phyloP scores from a whole-genome alignment of 2,888 invertebrate species.

The Melipona bicolor region DNA sequence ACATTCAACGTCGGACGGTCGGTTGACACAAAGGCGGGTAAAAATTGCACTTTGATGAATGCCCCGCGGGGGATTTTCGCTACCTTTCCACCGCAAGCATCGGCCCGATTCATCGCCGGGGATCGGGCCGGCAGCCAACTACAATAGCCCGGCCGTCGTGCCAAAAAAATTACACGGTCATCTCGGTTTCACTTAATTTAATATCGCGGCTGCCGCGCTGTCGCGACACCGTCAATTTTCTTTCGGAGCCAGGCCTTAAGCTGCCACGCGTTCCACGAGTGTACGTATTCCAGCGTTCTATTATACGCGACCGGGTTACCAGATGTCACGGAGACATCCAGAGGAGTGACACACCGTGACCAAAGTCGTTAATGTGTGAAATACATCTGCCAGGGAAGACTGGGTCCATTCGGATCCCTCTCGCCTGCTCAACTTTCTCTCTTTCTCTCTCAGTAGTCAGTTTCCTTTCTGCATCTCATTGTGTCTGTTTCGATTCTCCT shows the following conservation, averaged over 20 bases:
- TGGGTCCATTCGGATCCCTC: not conserved
- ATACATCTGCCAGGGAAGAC: slow-evolving; percentile 71
- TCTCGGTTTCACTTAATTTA: slow-evolving; percentile 78
- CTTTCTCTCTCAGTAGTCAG: not conserved
- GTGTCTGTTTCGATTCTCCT: not conserved
- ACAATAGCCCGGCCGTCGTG: slow-evolving; percentile 55
- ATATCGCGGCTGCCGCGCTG: slow-evolving; percentile 36
- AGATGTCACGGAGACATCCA: slow-evolving; percentile 73
- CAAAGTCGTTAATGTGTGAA: slow-evolving; percentile 77
- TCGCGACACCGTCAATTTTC: slow-evolving; percentile 68
- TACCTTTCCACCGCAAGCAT: slow-evolving; percentile 10
- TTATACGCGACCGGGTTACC: slow-evolving; percentile 69
- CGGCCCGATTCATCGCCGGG: slow-evolving; percentile 12
- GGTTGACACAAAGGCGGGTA: slow-evolving; percentile 61
- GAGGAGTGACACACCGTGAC: slow-evolving; percentile 75
- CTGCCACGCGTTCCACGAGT: slow-evolving; percentile 21
- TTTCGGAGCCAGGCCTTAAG: slow-evolving; percentile 50
- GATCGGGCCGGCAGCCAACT: slow-evolving; percentile 22
- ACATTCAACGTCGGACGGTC: slow-evolving; percentile 42
- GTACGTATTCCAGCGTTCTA: slow-evolving; percentile 63
- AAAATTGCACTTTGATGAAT: slow-evolving; percentile 68
- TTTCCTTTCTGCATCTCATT: slow-evolving; percentile 25
- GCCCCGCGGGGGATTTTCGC: slow-evolving; percentile 29
- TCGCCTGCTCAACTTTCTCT: not conserved
- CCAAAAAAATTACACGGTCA: slow-evolving; percentile 76